Percentiles rank a stretch among this genome's conserved stretches.
These are phyloP conservation scores for Miniopterus natalensis DNA, from an alignment of 2,113 vertebrate species.

Conservation along the genomic window DNA sequence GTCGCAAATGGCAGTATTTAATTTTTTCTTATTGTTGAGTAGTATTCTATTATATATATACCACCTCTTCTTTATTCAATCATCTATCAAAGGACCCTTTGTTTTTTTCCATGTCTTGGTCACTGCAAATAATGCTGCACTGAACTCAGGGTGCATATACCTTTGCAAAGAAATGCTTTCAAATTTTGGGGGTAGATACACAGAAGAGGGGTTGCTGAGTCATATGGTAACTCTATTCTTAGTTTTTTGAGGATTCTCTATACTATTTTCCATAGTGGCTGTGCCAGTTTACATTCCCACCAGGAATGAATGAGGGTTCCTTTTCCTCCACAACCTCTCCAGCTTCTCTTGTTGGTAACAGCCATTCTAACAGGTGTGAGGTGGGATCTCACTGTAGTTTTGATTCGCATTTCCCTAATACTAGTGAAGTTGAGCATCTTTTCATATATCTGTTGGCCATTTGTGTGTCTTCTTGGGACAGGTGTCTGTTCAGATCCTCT, in stretches of 20 bases:
- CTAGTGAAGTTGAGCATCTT: background rate
- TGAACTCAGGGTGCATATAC: background rate
- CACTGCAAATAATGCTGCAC: background rate
- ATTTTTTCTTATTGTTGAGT: background rate
- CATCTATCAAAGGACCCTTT: background rate
- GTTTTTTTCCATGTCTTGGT: background rate
- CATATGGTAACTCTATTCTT: background rate
- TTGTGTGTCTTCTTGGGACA: background rate
- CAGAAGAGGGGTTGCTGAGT: background rate
- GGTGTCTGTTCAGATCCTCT: background rate
- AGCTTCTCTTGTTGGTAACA: background rate
- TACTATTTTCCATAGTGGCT: background rate
- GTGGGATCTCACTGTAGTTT: background rate
- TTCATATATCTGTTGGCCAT: background rate
- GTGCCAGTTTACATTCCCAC: background rate
- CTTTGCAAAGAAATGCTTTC: background rate
- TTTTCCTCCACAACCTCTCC: background rate
- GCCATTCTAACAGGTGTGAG: background rate
- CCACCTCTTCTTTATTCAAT: background rate
- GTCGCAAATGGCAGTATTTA: background rate
- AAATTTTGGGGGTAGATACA: background rate
- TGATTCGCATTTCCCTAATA: background rate
- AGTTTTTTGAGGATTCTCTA: background rate
- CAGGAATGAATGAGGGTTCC: background rate
- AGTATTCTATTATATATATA: background rate